Base-by-base conservation (phyloP, 2,888 invertebrate species). In the Luperina nickerlii region DNA sequence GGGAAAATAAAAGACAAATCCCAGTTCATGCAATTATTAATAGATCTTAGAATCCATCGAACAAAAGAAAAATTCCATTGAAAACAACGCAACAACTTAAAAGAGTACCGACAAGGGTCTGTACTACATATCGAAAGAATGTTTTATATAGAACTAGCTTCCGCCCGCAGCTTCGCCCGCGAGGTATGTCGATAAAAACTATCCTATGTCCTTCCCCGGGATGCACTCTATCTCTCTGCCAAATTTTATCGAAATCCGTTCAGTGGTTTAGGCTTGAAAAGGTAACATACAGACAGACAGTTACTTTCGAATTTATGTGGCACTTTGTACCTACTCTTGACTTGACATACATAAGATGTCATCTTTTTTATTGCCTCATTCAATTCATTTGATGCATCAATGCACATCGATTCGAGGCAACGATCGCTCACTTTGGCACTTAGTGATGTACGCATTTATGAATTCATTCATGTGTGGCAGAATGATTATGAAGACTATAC, bases 371-470 rank as follows among this genome's bases (percentile, higher is more conserved):
- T 75, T 76, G 81, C 69, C 57, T 80, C 68, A 73, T 76, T 74
- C 79, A 80, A 83, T 80, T 67, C 51, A 78, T 78, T 69, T 80
- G 62, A 87, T 82, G 88, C 86, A 86, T 83, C 78, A 77, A 75
- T 82, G 79, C 79, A 79, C 79, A 84, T 78, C 71, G 74, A 85
- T 82, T 78, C 42, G 42, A 74, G 69, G 76, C 80, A 83, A 78
- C 65, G 76, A 76, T 78, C 74, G 70, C 60, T 77, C 65, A 82
- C 60, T 82, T 69, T 62, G 72, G 66, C 72, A 73, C 66, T 72
- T 71, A 78, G 27, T 57, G 51, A 73, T 77, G 69, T 69, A 73
- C 72, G 68, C 57, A 75, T 74, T 68, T 71, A 79, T 79, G 70
- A 76, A 83, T 68, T 76, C 74, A 86, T 74, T 83, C 79, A 74